A percentile compares a stretch with the other conserved stretches of the same genome.
These are phyloP conservation scores for Macropodus opercularis DNA, from an alignment of 2,797 vertebrate species.

Conservation along the genomic window DNA sequence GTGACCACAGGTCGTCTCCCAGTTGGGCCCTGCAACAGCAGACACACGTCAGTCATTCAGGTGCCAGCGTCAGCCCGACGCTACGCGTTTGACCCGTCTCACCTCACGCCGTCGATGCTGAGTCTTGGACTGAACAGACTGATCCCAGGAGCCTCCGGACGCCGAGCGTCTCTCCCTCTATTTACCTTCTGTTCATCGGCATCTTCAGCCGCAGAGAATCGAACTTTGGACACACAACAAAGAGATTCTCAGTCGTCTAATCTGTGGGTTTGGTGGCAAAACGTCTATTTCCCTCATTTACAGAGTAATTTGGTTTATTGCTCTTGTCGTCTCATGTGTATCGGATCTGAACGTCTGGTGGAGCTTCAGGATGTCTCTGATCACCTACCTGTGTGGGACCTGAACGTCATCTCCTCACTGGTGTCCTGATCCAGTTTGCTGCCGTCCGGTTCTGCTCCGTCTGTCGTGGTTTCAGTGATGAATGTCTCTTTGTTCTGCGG, in stretches of 20 bases:
- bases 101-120: conserved; percentile 13
- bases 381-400: conserved; percentile 31
- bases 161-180: fast-evolving
- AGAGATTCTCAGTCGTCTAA: too few relatives aligned
- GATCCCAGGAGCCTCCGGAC: conserved; percentile 8
- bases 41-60: neutral
- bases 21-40: conserved; percentile 29
- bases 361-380: too few relatives aligned
- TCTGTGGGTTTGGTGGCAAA: too few relatives aligned
- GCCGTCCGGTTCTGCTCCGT: neutral
- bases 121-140: conserved; percentile 8
- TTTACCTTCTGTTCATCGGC: neutral
- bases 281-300: too few relatives aligned
- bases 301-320: too few relatives aligned
- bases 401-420: neutral
- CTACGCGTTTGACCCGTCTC: neutral
- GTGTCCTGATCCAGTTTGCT: neutral
- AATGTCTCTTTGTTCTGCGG: neutral
- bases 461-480: neutral
- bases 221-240: neutral
- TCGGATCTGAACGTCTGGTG: too few relatives aligned
- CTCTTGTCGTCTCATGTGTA: too few relatives aligned
- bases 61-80: neutral
- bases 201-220: neutral
- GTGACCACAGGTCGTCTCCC: conserved; percentile 31